These are phyloP conservation scores for Palythoa grandis DNA, from an alignment of 92 coral and sea anemone species.

Conservation along the genomic window DNA sequence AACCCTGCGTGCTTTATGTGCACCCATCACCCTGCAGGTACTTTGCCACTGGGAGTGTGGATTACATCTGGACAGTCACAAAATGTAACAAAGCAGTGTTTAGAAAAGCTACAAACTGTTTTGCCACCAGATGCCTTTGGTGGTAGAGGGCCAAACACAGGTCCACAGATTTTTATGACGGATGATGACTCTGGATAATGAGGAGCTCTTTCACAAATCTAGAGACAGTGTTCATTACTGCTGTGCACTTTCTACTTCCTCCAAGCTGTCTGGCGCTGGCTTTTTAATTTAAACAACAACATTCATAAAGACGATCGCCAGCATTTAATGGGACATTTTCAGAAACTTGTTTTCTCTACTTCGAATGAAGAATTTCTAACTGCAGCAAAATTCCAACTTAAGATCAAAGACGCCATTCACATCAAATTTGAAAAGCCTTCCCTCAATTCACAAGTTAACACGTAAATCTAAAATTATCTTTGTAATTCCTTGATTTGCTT, in stretches of 20 bases:
- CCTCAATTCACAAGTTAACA: too few species aligned
- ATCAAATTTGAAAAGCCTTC: too few species aligned
- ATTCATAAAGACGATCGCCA: constrained; percentile 50
- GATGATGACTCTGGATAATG: constrained; percentile 58
- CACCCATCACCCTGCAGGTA: constrained; percentile 60
- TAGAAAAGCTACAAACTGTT: constrained; percentile 17
- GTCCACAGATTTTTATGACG: constrained; percentile 54
- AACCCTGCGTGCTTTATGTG: constrained; percentile 63
- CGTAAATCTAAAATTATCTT: too few species aligned
- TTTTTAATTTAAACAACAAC: constrained; percentile 50
- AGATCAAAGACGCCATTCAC: too few species aligned
- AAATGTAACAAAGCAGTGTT: constrained; percentile 10
- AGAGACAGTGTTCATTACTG: constrained; percentile 48
- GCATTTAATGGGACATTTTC: constrained; percentile 49
- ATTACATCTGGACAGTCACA: constrained; percentile 60
- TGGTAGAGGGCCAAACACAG: constrained; percentile 42
- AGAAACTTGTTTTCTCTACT: constrained; percentile 61
- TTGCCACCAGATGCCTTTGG: constrained; percentile 67
- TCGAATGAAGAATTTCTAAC: constrained; percentile 36
- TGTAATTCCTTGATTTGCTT: too few species aligned
- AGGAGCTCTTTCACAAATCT: constrained; percentile 42
- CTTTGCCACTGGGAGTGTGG: constrained; percentile 55
- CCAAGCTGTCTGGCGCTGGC: constrained; percentile 70
- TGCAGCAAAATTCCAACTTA: background rate
- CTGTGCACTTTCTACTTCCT: constrained; percentile 65